Conservation (phyloP, 2,113 vertebrate species). For the Callopanchax toddi region DNA sequence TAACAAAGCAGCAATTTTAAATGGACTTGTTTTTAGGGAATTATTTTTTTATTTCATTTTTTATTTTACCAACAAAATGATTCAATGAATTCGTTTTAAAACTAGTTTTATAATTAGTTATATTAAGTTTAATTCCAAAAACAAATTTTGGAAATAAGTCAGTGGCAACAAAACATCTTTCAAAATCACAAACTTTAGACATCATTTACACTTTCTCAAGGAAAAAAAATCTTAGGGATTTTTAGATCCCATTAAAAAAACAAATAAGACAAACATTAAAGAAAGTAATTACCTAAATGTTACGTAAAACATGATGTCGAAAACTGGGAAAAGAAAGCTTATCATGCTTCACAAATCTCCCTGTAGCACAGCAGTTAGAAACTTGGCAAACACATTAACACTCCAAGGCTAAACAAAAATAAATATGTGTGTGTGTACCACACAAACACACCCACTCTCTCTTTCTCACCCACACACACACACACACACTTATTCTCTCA, state of each 20-base stretch:
- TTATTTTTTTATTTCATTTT: too few relatives aligned
- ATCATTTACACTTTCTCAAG: not conserved
- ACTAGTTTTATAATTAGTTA: too few relatives aligned
- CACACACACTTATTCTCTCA: conserved; percentile 29
- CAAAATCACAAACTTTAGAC: too few relatives aligned
- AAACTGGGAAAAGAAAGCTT: conserved; percentile 9
- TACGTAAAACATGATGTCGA: not conserved
- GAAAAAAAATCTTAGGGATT: not conserved
- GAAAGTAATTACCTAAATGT: not conserved
- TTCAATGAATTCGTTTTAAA: too few relatives aligned
- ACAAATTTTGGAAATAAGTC: too few relatives aligned
- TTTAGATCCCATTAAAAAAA: not conserved
- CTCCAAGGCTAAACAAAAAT: conserved; percentile 58
- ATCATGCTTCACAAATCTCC: conserved; percentile 27
- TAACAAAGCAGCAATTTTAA: too few relatives aligned
- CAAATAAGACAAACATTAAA: not conserved
- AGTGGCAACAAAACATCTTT: not conserved
- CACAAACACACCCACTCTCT: conserved; percentile 33
- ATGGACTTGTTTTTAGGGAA: not conserved
- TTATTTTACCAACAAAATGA: not conserved
- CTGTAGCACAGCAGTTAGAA: conserved; percentile 14
- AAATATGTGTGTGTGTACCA: conserved; percentile 50
- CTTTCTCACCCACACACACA: conserved; percentile 9
- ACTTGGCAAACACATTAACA: conserved; percentile 64
- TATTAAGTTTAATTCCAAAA: too few relatives aligned